Conservation (phyloP, 2,113 vertebrate species). For the Sebastes fasciatus region DNA sequence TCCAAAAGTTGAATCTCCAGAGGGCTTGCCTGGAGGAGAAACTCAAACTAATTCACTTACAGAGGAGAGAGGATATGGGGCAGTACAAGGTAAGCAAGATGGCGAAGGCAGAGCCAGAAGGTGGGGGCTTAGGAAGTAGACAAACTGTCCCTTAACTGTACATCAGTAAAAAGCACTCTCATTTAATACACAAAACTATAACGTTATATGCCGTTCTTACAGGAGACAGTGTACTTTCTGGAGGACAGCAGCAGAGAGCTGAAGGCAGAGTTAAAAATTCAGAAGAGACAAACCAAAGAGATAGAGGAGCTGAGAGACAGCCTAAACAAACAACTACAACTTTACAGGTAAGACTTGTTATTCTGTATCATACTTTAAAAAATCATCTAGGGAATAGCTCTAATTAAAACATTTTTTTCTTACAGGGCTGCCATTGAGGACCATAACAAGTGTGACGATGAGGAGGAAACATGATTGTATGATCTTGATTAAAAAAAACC, state of each 20-base stretch:
- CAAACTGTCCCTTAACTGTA: neutral
- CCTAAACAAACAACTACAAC: conserved; percentile 85
- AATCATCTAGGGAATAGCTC: rapidly evolving
- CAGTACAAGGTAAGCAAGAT: conserved; percentile 87
- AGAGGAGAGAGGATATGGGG: conserved; percentile 87
- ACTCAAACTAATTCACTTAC: conserved; percentile 84
- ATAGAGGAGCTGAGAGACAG: conserved; percentile 88
- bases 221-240: conserved; percentile 90
- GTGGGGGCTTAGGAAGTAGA: too few species aligned
- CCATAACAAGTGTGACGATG: conserved; percentile 3
- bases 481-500: neutral
- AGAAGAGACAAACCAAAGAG: conserved; percentile 90
- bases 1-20: conserved; percentile 85
- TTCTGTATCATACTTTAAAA: neutral
- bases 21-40: conserved; percentile 90
- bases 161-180: neutral
- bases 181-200: neutral
- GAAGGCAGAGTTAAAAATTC: conserved; percentile 88
- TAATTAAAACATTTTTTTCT: conserved; percentile 9
- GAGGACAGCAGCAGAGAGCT: conserved; percentile 90
- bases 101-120: neutral
- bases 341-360: conserved; percentile 86
- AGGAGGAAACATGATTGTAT: conserved; percentile 51
- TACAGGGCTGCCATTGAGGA: conserved; percentile 63
- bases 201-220: neutral